Evolutionary conservation across 1,140 invertebrate species (phyloP).

Genomic region (Schmidtea mediterranea): DNA sequence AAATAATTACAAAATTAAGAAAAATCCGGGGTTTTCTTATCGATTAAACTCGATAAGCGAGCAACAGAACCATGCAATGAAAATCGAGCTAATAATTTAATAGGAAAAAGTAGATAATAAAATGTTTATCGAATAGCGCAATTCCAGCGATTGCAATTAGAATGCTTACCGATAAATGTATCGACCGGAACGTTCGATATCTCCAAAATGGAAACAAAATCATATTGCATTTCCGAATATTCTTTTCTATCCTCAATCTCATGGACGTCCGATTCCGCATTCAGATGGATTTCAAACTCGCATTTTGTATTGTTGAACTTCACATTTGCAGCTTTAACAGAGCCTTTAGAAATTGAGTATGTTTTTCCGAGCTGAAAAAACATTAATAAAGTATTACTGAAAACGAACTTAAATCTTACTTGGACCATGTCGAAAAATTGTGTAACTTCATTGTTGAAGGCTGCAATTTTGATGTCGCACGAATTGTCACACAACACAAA

Average conservation of each 20-base stretch:
- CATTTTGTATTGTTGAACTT: slow-evolving; percentile 54
- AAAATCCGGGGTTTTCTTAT: too few relatives aligned
- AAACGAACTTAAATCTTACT: slow-evolving; percentile 24
- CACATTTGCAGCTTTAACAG: slow-evolving; percentile 67
- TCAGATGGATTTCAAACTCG: slow-evolving; percentile 81
- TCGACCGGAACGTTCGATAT: slow-evolving; percentile 40
- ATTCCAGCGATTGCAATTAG: slow-evolving; percentile 1
- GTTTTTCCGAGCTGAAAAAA: slow-evolving; percentile 30
- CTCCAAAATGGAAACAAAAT: slow-evolving; percentile 50
- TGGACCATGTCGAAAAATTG: slow-evolving; percentile 66
- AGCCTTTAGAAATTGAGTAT: slow-evolving; percentile 54
- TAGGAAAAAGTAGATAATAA: too few relatives aligned
- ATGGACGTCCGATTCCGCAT: slow-evolving; percentile 35
- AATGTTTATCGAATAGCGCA: too few relatives aligned
- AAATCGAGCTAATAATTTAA: too few relatives aligned
- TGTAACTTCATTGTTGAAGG: slow-evolving; percentile 61
- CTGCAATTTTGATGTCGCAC: slow-evolving; percentile 76
- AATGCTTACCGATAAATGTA: slow-evolving; percentile 38
- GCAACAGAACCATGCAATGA: too few relatives aligned
- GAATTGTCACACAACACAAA: slow-evolving; percentile 70
- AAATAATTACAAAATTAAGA: not conserved
- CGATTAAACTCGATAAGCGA: too few relatives aligned
- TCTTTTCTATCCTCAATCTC: slow-evolving; percentile 32
- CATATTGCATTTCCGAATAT: slow-evolving; percentile 36
- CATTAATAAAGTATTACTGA: not conserved